A percentile compares a stretch with the other conserved stretches of the same genome.
phyloP scores from a whole-genome alignment of 2,888 invertebrate species.

The Nomada hirtipes region DNA sequence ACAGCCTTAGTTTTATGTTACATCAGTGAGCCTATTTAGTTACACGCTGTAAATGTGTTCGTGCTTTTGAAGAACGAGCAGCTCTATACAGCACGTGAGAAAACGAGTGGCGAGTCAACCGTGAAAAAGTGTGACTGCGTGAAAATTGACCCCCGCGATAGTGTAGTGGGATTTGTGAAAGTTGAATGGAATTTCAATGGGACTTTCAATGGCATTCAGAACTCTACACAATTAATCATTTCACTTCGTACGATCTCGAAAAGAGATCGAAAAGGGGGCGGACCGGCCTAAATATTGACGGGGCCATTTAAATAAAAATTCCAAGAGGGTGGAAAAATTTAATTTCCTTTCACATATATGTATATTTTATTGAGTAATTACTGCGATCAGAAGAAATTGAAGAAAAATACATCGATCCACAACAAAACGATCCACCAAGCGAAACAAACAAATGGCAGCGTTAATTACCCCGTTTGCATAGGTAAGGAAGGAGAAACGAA shows the following conservation, averaged over 20 bases:
- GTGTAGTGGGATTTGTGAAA: neutral
- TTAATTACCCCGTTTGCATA: neutral
- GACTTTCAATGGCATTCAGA: neutral
- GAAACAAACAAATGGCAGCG: neutral
- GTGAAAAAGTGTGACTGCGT: slow-evolving; percentile 37
- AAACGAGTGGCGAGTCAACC: slow-evolving; percentile 7
- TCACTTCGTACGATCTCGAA: neutral
- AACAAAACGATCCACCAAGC: neutral
- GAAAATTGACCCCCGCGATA: slow-evolving; percentile 39
- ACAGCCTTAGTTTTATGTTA: slow-evolving; percentile 19
- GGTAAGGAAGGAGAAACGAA: slow-evolving; percentile 6
- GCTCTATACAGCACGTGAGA: neutral
- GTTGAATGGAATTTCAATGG: neutral
- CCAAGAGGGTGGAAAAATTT: neutral
- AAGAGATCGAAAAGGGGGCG: too few relatives aligned
- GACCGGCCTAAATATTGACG: neutral
- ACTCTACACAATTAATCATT: neutral
- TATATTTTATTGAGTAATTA: too few relatives aligned
- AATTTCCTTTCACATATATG: too few relatives aligned
- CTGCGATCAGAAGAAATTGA: too few relatives aligned
- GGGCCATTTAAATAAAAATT: neutral
- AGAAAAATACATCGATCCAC: too few relatives aligned
- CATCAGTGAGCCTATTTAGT: slow-evolving; percentile 28
- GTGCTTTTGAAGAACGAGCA: slow-evolving; percentile 23
- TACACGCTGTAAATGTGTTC: slow-evolving; percentile 10